phyloP scores from a whole-genome alignment of 2,113 vertebrate genomes.

The Chiloscyllium plagiosum region DNA sequence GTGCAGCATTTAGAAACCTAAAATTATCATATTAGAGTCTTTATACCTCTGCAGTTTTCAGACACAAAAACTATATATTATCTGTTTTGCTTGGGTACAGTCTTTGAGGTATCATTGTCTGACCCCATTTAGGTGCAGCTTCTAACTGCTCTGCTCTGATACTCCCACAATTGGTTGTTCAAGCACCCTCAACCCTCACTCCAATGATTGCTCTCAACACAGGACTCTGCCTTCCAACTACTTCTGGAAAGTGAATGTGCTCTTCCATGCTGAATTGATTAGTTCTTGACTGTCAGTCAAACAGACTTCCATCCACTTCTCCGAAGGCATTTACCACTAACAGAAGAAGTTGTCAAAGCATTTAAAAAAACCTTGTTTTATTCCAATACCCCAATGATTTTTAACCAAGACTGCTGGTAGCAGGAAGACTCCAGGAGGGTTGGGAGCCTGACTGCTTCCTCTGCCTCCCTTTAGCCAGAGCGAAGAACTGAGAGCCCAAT shows the following conservation, averaged over 20 bases:
- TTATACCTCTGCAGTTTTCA: background rate
- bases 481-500: background rate
- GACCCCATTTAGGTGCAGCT: background rate
- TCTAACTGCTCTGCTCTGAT: background rate
- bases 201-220: background rate
- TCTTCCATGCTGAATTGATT: background rate
- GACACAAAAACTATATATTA: too few relatives aligned
- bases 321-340: background rate
- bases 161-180: background rate
- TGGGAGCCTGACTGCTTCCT: background rate
- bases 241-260: background rate
- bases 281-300: background rate
- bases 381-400: background rate
- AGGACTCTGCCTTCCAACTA: background rate
- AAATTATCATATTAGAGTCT: too few relatives aligned
- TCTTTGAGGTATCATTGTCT: background rate
- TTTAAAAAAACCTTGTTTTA: background rate
- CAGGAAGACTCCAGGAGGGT: background rate
- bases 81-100: background rate
- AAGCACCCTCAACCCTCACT: too few relatives aligned
- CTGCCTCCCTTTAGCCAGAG: background rate
- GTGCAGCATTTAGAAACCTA: background rate
- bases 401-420: background rate
- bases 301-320: background rate
- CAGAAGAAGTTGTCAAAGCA: background rate